Evolutionary conservation across 2,113 vertebrate species (phyloP).

Genomic region (Calidris pygmaea): DNA sequence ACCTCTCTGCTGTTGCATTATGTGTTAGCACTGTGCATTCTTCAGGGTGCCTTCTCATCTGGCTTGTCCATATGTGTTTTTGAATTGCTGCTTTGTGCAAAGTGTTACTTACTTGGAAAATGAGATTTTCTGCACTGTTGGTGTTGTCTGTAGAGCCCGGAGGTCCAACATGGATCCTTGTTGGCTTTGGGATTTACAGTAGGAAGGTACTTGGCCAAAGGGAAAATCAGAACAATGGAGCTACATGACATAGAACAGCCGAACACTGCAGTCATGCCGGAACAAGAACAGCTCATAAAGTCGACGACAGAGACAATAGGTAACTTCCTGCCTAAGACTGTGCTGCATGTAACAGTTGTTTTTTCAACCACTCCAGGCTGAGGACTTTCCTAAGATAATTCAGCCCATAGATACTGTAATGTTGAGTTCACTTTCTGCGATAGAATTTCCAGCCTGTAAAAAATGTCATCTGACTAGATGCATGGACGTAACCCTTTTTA

Average conservation of each 20-base stretch:
- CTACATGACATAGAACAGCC: conserved; percentile 62
- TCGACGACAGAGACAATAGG: conserved; percentile 89
- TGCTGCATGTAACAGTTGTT: background rate
- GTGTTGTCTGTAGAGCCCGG: conserved; percentile 82
- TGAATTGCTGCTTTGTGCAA: background rate
- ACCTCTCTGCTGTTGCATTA: background rate
- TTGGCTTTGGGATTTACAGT: conserved; percentile 95
- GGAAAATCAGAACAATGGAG: conserved; percentile 72
- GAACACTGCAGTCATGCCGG: conserved; percentile 70
- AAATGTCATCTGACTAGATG: background rate
- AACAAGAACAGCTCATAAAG: conserved; percentile 86
- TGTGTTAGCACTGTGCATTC: background rate
- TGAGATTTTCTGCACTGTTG: conserved; percentile 16
- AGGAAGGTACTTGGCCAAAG: conserved; percentile 89
- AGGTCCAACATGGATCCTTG: conserved; percentile 93
- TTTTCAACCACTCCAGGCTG: background rate
- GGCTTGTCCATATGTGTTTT: background rate
- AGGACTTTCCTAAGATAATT: background rate
- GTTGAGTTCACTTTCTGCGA: background rate
- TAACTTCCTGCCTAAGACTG: conserved; percentile 55
- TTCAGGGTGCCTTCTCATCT: background rate
- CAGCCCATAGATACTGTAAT: background rate
- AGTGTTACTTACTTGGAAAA: conserved; percentile 8
- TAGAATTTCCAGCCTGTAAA: background rate
- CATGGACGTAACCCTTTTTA: background rate